These are phyloP conservation scores for Auanema freiburgensis DNA, from an alignment of 2,888 invertebrate species.

Conservation along the genomic window DNA sequence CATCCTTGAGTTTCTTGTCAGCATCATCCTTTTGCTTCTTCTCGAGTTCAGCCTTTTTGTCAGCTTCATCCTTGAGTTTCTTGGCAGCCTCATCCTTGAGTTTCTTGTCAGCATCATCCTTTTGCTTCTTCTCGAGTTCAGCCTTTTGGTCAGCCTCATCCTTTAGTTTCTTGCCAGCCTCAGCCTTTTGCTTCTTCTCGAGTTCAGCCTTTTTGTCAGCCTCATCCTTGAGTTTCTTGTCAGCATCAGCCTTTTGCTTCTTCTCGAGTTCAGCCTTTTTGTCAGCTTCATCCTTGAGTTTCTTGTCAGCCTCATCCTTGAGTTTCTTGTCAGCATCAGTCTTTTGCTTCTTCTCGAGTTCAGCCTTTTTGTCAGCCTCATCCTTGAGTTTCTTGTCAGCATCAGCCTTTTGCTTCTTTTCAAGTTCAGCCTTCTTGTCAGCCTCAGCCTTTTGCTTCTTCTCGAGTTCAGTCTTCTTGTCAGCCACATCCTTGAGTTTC, in stretches of 20 bases:
- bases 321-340: background rate
- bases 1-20: background rate
- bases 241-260: conserved; percentile 10
- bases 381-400: conserved; percentile 17
- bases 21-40: conserved; percentile 2
- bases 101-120: background rate
- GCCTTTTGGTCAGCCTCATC: background rate
- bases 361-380: conserved; percentile 14
- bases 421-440: conserved; percentile 9
- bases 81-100: conserved; percentile 14
- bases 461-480: too few relatives aligned
- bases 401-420: conserved; percentile 9
- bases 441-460: conserved; percentile 15
- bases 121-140: conserved; percentile 12
- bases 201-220: background rate
- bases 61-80: conserved; percentile 8
- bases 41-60: conserved; percentile 7
- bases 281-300: conserved; percentile 14
- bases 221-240: conserved; percentile 6
- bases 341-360: conserved; percentile 6
- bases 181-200: conserved; percentile 8
- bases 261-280: too few relatives aligned
- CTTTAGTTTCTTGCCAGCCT: conserved; percentile 13
- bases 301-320: conserved; percentile 3
- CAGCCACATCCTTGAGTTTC: conserved; percentile 6